Evolutionary conservation across 2,888 invertebrate genomes (phyloP), one percentile per base, ranked within the genome.

Genomic region (Bhutanitis thaidina): DNA sequence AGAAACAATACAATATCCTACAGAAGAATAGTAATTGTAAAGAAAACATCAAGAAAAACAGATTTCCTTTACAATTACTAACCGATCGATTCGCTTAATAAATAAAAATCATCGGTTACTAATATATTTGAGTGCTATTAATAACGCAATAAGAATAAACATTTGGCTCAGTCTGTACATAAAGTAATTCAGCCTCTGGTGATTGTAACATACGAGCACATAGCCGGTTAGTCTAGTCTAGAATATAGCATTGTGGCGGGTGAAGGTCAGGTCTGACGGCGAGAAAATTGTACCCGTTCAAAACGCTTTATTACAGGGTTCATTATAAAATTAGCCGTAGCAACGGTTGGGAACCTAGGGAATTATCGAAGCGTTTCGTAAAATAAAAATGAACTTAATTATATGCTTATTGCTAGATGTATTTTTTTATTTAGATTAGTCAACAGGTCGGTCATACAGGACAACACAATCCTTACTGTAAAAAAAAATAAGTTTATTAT

Each of bases 281-380:
- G 25, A 44, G 44, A 16, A 51, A 46, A 51, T 51, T 52, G 47
- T 27, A 36, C 37, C 43, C 27, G 46, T 47, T 52, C 27, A 47
- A 32, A 43, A 43, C 49, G 47, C 37, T 37, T 43, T 37, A 52
- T 43, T 47, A 36, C 27, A 32, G 41, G 41, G 51, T 43, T 37
- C 37, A 37, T 46, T 39, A 51, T 29, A 37, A 52, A 52, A 52
- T 46, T 47, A 34, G 45, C 36, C 34, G 40, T 36, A 20, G 9
- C 8, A 20, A 16, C 9, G 27, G 13, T 9, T 27, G 12, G 43
- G 34, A 14, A 40, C 20, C 16, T 25, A 7, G 30, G 15, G 35
- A 35, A 16, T 14, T 16, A 38, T 39, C 12, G 39, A 44, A 39
- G 34, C 35, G 34, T 32, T 9, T 30, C 32, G 32, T 41, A 43